A percentile compares a stretch with the other conserved stretches of the same genome.
Conservation (phyloP, 2,113 vertebrate genomes). For the Xiphias gladius region DNA sequence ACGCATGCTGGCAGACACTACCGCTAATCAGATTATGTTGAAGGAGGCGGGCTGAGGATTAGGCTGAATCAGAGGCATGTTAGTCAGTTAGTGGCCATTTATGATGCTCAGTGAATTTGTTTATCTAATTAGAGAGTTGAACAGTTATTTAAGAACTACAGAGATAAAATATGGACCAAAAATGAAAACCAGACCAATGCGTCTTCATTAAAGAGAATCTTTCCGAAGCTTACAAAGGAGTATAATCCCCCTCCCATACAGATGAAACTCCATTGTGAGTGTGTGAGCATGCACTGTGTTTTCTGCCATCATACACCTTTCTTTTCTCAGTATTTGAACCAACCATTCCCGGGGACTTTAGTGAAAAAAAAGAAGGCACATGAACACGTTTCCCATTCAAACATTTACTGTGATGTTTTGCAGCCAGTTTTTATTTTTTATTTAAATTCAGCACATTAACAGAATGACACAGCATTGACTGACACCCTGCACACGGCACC, state of each 20-base stretch:
- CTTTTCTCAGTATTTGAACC: not conserved
- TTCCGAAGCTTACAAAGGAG: not conserved
- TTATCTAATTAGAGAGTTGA: constrained; percentile 31
- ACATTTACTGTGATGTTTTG: not conserved
- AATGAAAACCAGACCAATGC: not conserved
- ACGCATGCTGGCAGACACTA: constrained; percentile 39
- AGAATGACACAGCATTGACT: constrained; percentile 25
- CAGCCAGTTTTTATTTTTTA: not conserved
- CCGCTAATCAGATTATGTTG: constrained; percentile 77
- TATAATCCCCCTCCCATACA: not conserved
- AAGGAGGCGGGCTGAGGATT: constrained; percentile 68
- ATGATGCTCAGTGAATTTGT: constrained; percentile 20
- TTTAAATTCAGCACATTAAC: constrained; percentile 9
- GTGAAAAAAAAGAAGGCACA: not conserved
- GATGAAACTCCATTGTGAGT: not conserved
- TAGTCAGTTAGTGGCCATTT: constrained; percentile 23
- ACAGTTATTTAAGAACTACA: not conserved
- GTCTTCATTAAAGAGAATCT: not conserved
- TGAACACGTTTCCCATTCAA: not conserved
- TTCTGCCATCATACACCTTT: not conserved
- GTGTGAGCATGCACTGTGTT: not conserved
- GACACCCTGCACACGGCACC: constrained; percentile 32
- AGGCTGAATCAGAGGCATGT: constrained; percentile 34
- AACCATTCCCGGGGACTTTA: not conserved
- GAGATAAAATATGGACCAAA: not conserved